Evolutionary conservation across 2,113 vertebrate species (phyloP).

Genomic region (Pygoscelis adeliae): DNA sequence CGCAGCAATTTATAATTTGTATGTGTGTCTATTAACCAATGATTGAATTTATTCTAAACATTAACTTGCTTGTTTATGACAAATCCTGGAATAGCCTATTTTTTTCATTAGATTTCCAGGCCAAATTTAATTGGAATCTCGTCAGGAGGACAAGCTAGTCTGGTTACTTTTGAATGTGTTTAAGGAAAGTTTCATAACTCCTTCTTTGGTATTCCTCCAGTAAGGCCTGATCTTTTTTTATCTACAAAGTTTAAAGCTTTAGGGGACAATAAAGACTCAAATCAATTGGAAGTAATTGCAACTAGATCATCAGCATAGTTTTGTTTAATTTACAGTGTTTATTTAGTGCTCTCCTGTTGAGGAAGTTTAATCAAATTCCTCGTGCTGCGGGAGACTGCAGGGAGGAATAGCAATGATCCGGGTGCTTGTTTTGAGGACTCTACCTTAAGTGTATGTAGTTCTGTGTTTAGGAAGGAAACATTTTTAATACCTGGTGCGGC

Average conservation of each 20-base stretch:
- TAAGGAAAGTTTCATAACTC: background rate
- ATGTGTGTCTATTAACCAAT: background rate
- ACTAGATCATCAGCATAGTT: constrained; percentile 51
- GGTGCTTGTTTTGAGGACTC: background rate
- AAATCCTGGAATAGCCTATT: background rate
- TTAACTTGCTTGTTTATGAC: background rate
- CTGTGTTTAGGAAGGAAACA: background rate
- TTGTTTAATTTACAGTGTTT: constrained; percentile 59
- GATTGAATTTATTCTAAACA: background rate
- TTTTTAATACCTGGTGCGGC: background rate
- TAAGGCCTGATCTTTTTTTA: background rate
- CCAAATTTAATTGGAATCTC: background rate
- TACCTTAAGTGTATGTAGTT: background rate
- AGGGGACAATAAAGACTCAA: constrained; percentile 40
- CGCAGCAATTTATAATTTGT: background rate
- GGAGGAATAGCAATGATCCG: background rate
- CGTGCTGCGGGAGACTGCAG: background rate
- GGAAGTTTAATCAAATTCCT: constrained; percentile 40
- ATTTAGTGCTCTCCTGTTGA: constrained; percentile 29
- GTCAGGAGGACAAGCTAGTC: background rate
- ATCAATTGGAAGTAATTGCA: constrained; percentile 59
- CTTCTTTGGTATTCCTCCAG: constrained; percentile 21
- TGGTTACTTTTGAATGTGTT: background rate
- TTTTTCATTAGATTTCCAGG: background rate
- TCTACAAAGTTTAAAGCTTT: background rate